Conservation (phyloP, 2,888 invertebrate species). For the Rotaria magnacalcarata region DNA sequence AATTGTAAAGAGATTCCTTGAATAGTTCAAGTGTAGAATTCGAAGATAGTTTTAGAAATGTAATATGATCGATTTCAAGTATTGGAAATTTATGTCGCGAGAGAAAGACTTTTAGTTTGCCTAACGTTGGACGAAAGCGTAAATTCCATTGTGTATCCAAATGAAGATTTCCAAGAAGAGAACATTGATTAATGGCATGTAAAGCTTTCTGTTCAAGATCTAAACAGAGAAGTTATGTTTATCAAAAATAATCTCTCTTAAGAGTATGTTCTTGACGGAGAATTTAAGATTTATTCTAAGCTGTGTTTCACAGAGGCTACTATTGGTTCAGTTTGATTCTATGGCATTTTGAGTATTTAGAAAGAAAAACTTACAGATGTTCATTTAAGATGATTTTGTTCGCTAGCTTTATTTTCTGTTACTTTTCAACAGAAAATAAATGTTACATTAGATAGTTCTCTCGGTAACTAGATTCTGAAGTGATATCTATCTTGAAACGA, state of each 20-base stretch:
- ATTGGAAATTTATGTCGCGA: conserved; percentile 49
- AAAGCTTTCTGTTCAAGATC: conserved; percentile 23
- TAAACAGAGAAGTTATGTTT: background rate
- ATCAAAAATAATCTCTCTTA: no score
- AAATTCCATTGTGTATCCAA: conserved; percentile 55
- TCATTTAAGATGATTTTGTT: no score
- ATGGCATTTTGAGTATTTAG: no score
- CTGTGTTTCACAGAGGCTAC: no score
- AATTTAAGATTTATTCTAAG: no score
- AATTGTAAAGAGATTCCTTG: conserved; percentile 48
- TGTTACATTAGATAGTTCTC: no score
- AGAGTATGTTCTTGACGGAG: background rate
- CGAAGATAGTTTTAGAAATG: conserved; percentile 52
- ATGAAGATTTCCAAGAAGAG: conserved; percentile 53
- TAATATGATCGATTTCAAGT: conserved; percentile 53
- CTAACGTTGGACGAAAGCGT: conserved; percentile 55
- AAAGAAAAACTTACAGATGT: no score
- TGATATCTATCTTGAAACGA: no score
- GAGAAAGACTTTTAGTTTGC: conserved; percentile 49
- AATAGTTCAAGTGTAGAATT: conserved; percentile 52
- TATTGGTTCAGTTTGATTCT: no score
- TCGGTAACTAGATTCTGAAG: no score
- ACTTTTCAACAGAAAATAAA: no score
- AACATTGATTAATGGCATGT: conserved; percentile 53
- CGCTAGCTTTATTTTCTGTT: no score